These are phyloP conservation scores for Erebia palarica DNA, from an alignment of 2,888 invertebrate species.

Conservation along the genomic window DNA sequence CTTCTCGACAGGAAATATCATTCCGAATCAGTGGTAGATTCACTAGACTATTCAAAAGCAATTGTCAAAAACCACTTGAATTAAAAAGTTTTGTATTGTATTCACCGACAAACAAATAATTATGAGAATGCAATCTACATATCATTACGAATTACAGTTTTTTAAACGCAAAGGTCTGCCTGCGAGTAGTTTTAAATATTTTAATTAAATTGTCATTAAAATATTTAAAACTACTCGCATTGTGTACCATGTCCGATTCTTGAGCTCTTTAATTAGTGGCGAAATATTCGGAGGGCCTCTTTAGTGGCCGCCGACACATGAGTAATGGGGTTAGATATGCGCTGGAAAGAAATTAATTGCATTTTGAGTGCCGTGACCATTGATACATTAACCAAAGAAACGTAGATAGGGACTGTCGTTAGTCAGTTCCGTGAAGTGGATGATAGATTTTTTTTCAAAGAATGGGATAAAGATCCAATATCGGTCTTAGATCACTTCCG, in stretches of 20 bases:
- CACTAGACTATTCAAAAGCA: too few species aligned
- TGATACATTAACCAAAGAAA: background rate
- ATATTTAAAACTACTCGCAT: too few species aligned
- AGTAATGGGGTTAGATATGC: conserved; percentile 20
- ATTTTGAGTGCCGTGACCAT: conserved; percentile 19
- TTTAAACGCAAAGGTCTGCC: conserved; percentile 6
- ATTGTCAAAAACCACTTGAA: background rate
- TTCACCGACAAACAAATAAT: background rate
- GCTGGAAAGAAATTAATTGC: conserved; percentile 37
- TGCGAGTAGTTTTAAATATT: conserved; percentile 18
- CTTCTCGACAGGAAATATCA: too few species aligned
- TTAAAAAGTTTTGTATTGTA: background rate
- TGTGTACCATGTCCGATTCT: conserved; percentile 15
- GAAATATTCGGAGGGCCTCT: conserved; percentile 5
- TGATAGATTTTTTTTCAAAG: too few species aligned
- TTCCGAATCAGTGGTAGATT: too few species aligned
- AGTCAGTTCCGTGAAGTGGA: too few species aligned
- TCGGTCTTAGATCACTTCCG: too few species aligned
- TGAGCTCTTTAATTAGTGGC: conserved; percentile 14
- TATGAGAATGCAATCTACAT: background rate
- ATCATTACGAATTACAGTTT: background rate
- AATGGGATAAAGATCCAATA: too few species aligned
- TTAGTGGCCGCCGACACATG: background rate
- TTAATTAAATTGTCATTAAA: conserved; percentile 20
- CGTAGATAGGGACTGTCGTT: too few species aligned